phyloP scores from a whole-genome alignment of 2,797 vertebrate species.

The Macroramphosus scolopax region DNA sequence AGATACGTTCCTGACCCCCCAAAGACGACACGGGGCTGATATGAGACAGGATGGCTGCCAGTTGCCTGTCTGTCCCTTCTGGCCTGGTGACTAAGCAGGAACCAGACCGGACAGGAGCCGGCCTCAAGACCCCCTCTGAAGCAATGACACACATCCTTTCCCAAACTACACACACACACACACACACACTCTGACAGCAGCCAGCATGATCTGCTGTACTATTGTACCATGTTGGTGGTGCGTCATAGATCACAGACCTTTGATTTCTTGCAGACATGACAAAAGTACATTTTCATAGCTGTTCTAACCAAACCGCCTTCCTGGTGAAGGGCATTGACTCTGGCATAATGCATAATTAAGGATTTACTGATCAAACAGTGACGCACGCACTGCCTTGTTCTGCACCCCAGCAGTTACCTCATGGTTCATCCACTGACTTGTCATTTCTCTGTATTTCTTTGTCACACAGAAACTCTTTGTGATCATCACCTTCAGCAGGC shows the following conservation, averaged over 20 bases:
- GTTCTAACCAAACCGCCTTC: slow-evolving; percentile 35
- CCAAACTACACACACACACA: slow-evolving; percentile 13
- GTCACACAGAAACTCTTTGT: slow-evolving; percentile 91
- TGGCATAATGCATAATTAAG: slow-evolving; percentile 9
- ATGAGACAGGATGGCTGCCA: slow-evolving; percentile 20
- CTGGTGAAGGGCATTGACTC: slow-evolving; percentile 21
- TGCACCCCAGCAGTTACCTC: slow-evolving; percentile 43
- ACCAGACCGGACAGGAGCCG: slow-evolving; percentile 58
- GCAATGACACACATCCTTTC: slow-evolving; percentile 63
- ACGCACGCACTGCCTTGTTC: slow-evolving; percentile 40
- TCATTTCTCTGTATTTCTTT: slow-evolving; percentile 55
- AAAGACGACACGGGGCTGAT: slow-evolving; percentile 5
- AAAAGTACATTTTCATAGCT: slow-evolving; percentile 33
- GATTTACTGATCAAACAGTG: slow-evolving; percentile 48
- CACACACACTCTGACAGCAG: slow-evolving; percentile 22
- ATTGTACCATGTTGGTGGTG: slow-evolving; percentile 31
- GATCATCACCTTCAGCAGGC: slow-evolving; percentile 91
- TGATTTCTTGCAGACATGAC: slow-evolving; percentile 42
- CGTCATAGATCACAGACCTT: slow-evolving; percentile 49
- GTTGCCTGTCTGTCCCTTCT: slow-evolving; percentile 31
- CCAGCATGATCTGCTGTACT: slow-evolving; percentile 45
- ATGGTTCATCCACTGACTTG: slow-evolving; percentile 50
- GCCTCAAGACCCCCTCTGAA: slow-evolving; percentile 45
- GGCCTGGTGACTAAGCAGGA: slow-evolving; percentile 68
- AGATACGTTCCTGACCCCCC: slow-evolving; percentile 6